Evolutionary conservation across 2,113 vertebrate species (phyloP), one percentile per base, ranked within the genome.

Genomic region (Dipodomys spectabilis): DNA sequence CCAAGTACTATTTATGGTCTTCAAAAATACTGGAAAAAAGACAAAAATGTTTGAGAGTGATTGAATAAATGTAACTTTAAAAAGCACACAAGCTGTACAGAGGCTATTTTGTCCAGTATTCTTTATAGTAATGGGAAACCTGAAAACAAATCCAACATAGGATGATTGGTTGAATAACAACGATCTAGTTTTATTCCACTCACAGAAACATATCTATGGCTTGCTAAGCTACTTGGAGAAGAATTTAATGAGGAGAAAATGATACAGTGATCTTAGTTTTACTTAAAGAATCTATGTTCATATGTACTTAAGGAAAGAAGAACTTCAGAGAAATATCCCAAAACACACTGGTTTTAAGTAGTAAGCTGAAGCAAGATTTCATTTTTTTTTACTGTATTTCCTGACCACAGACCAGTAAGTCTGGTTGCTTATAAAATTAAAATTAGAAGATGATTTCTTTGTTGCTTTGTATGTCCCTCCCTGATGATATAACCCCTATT

Each of bases 11-110:
- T 92, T 74, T 78, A 83, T 49, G 45, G 6, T 57, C 77, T 28
- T 69, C 28, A 27, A 88, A 95, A 96, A 90, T 90, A 73, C 3
- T 83, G 22, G 20, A 13, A 16, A 16, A 71, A 83, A 94, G 57
- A 81, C 57, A 11, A 80, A 69, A 71, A 11, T 5, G 15, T 80
- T 83, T 86, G 77, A 80, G 67, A 35, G 18, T 28, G 7, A 22
- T 60, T 90, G 53, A 39, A 11, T 57, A 94, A 88, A 49, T 64
- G 35, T 39, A 86, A 67, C 39, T 64, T 35, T 80, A 72, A 84
- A 75, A 32, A 28, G 53, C 10, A 57, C 53, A 28, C 9, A 53
- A 45, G 22, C 15, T 75, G 6, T 28, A 53, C 28, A n/a, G 19
- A 39, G 4, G 3, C n/a, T 44, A 72, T 67, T 39, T 74, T 44